Evolutionary conservation across 2,888 invertebrate species (phyloP), one percentile per base, ranked within the genome.

Genomic region (Deilephila elpenor): DNA sequence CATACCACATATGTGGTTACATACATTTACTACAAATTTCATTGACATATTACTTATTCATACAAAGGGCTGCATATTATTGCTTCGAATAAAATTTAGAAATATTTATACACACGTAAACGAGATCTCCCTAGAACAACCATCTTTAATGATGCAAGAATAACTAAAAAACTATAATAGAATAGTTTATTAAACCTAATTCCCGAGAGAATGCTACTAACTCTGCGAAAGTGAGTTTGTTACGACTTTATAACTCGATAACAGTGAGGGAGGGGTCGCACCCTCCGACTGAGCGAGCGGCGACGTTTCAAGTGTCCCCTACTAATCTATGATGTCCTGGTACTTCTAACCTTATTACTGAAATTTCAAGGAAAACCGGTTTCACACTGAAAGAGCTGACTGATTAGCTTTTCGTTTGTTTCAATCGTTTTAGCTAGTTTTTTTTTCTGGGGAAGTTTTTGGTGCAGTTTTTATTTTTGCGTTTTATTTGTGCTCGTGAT

Each of bases 301-400:
- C 29, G n/a, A 59, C 56, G 59, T 64, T 56, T 59, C 59, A 37
- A 14, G 19, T 73, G 59, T 78, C 76, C 83, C 86, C 85, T 87
- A 74, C 60, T 72, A 61, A 59, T 71, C 79, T 81, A 83, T 94
- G 86, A 29, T 74, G 0, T 75, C 93, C 92, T 93, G 84, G 93
- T 94, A 91, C 81, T 86, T 85, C 89, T 93, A 94, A 94, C 94
- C 93, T 94, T 94, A 94, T 93, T 93, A 86, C 92, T 92, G 90
- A 91, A 90, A 89, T 91, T 92, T 93, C 92, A 93, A 91, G 93
- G 91, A 93, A 92, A 89, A 78, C 79, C 79, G 82, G 53, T 53
- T 71, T 64, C 56, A 62, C 64, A 14, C 53, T 25, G 61, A 62
- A 72, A 72, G 20, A 17, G 20, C 34, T 34, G 20, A 62, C 34